Conservation (phyloP, 2,888 invertebrate genomes). For the Apantesis nais region DNA sequence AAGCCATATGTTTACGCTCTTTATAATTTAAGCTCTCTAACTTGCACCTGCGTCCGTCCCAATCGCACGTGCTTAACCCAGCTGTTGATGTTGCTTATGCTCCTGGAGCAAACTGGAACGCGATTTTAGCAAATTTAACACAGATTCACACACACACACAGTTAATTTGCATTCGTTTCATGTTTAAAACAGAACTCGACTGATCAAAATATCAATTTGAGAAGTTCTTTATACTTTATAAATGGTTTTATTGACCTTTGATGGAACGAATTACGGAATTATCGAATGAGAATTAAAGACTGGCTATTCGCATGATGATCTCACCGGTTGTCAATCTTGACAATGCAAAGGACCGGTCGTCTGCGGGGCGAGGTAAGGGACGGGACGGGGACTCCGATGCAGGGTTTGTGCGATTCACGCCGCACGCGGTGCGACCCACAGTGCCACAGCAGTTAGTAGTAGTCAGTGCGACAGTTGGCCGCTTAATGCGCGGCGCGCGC, state of each 20-base stretch:
- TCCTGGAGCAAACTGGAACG: conserved; percentile 18
- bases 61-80: conserved; percentile 75
- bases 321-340: conserved; percentile 83
- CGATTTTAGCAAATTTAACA: neutral
- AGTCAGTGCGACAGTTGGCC: conserved; percentile 77
- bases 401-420: conserved; percentile 79
- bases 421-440: conserved; percentile 67
- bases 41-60: conserved; percentile 81
- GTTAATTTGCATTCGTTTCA: neutral
- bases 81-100: conserved; percentile 50
- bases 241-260: conserved; percentile 38
- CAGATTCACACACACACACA: too few species aligned
- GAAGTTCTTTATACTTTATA: conserved; percentile 25
- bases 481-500: conserved; percentile 81
- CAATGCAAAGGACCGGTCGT: conserved; percentile 83
- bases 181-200: conserved; percentile 20
- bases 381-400: conserved; percentile 70
- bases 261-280: conserved; percentile 50
- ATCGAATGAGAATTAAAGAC: conserved; percentile 69
- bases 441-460: conserved; percentile 65
- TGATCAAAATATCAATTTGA: conserved; percentile 9
- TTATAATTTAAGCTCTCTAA: conserved; percentile 57
- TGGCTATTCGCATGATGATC: conserved; percentile 76
- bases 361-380: conserved; percentile 64
- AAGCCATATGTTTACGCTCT: conserved; percentile 71